Base-by-base conservation (phyloP, 2,888 invertebrate genomes). In the Malthinus flaveolus region DNA sequence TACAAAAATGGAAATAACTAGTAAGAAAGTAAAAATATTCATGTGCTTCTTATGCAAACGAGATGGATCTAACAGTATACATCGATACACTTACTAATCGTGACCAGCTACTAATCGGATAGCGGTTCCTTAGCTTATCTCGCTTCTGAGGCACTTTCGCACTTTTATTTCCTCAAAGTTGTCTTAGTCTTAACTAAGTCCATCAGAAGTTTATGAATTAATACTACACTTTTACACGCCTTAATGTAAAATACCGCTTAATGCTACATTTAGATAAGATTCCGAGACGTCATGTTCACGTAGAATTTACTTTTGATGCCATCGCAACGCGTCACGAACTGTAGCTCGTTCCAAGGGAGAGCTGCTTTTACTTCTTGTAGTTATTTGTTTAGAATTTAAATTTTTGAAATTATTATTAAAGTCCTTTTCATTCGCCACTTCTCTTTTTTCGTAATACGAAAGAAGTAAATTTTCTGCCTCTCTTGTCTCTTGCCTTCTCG, bases 261-360 rank as follows among this genome's bases (percentile, higher is more conserved):
- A 42, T 42, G 23, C 15, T 6, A 15, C 39, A 42, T 42, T 42
- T 42, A n/a, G 39, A 42, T 42, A 42, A 42, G 39, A 42, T 15
- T 42, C 23, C n/a, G 15, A 54, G 51, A 46, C 53, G 62, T 64
- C 64, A 60, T 64, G 64, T 64, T 62, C 58, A 59, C 60, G 52
- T 37, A 32, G 48, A 37, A 34, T 13, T 45, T 42, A 46, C 35
- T 42, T 31, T 48, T 49, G 52, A 58, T 49, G 32, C 46, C 47
- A 42, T 46, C 48, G 34, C 34, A 47, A n/a, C n/a, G 31, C 39
- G 45, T 45, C 45, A 45, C 45, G 45, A 45, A 45, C 45, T 45
- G 7, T 5, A 23, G 23, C 31, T 32, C 4, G 32, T 12, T 45
- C 9, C 32, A 11, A 45, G 10, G n/a, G 5, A n/a, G n/a, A n/a